A percentile compares a stretch with the other conserved stretches of the same genome.
These are phyloP conservation scores for Ptilonorhynchus violaceus DNA, from an alignment of 2,113 vertebrate genomes.

Conservation along the genomic window DNA sequence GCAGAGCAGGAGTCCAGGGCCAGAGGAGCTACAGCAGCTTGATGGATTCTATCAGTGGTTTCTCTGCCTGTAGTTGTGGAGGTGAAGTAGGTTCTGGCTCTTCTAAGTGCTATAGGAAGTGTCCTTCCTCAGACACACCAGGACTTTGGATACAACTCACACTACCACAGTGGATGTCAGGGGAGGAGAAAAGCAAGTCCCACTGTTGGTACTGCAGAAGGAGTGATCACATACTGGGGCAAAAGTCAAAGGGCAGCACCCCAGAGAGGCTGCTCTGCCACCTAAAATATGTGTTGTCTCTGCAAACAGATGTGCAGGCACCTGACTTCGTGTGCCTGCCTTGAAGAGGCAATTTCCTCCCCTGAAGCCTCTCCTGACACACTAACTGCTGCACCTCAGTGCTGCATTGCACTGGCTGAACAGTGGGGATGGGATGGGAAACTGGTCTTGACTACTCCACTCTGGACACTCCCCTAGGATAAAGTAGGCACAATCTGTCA, in stretches of 20 bases:
- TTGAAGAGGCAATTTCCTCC: neutral
- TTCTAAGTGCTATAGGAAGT: neutral
- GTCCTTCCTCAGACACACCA: neutral
- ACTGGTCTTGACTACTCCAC: neutral
- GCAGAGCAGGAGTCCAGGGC: neutral
- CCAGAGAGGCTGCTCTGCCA: neutral
- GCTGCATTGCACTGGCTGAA: neutral
- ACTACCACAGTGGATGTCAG: neutral
- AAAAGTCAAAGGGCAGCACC: neutral
- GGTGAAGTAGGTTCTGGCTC: neutral
- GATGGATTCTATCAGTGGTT: neutral
- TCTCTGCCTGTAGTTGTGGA: neutral
- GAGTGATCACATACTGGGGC: too few species aligned
- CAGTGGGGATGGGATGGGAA: neutral
- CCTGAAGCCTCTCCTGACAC: neutral
- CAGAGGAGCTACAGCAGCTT: neutral
- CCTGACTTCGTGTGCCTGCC: neutral
- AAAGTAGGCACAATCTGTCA: neutral
- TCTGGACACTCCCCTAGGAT: neutral
- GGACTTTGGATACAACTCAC: neutral
- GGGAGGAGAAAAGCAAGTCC: neutral
- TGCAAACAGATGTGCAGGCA: neutral
- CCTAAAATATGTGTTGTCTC: neutral
- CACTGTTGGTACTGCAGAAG: neutral
- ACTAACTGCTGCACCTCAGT: neutral